A percentile compares a stretch with the other conserved stretches of the same genome.
These are phyloP conservation scores for Phengaris arion DNA, from an alignment of 2,888 invertebrate species.

Conservation along the genomic window DNA sequence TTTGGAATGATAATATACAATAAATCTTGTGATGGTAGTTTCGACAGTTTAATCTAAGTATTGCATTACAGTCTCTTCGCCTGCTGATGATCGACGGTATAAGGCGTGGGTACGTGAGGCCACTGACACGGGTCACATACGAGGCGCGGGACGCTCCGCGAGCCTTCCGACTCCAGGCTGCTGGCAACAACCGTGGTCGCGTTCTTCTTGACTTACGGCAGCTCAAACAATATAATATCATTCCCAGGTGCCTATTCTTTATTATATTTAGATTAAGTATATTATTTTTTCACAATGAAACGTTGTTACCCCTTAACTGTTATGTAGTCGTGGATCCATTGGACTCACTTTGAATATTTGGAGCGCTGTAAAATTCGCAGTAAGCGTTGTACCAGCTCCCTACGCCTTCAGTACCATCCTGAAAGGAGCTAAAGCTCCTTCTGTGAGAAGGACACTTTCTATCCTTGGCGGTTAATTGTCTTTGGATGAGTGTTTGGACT, in stretches of 20 bases:
- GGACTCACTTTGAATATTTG: no score
- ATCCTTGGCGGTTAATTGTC: no score
- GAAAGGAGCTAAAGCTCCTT: no score
- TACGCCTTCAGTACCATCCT: no score
- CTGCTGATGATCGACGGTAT: slow-evolving; percentile 53
- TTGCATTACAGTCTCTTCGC: slow-evolving; percentile 43
- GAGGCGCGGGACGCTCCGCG: slow-evolving; percentile 46
- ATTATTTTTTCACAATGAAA: no score
- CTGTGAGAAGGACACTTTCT: no score
- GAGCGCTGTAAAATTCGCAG: no score
- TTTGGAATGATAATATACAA: background rate
- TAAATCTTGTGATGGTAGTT: background rate
- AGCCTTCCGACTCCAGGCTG: slow-evolving; percentile 52
- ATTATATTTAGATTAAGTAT: background rate
- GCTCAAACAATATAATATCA: background rate
- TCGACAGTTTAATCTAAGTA: background rate
- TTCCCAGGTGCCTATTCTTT: background rate
- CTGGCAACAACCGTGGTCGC: slow-evolving; percentile 53
- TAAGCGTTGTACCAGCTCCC: no score
- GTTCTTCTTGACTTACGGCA: slow-evolving; percentile 47
- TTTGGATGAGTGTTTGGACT: no score
- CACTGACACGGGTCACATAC: slow-evolving; percentile 53
- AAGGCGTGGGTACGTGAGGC: slow-evolving; percentile 52
- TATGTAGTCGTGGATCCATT: no score
- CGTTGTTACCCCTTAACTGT: no score